Evolutionary conservation across 2,888 invertebrate genomes (phyloP).

Genomic region (Ctenicera cuprea): DNA sequence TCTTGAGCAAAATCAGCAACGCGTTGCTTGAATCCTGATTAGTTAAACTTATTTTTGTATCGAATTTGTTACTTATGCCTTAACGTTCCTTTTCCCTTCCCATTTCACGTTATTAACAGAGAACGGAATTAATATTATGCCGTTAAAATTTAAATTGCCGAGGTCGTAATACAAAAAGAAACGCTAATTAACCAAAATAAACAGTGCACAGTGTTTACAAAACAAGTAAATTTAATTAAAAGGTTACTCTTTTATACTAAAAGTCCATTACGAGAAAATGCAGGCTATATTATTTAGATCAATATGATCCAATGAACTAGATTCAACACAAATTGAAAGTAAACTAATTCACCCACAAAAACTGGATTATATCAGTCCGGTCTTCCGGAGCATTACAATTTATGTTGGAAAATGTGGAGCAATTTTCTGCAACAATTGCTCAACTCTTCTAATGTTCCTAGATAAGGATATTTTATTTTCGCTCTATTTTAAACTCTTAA

Average conservation of each 20-base stretch:
- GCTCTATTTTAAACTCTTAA: not conserved
- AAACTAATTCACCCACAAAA: not conserved
- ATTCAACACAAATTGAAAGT: not conserved
- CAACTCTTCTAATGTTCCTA: not conserved
- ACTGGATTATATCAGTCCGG: not conserved
- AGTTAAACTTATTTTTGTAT: slow-evolving; percentile 42
- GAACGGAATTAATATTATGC: slow-evolving; percentile 18
- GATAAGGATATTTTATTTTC: not conserved
- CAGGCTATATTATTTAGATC: not conserved
- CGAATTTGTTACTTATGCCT: slow-evolving; percentile 38
- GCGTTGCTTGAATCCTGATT: slow-evolving; percentile 53
- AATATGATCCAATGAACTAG: slow-evolving; percentile 5
- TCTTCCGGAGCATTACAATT: not conserved
- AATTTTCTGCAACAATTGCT: slow-evolving; percentile 22
- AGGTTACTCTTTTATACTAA: slow-evolving; percentile 32
- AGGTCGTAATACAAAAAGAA: slow-evolving; percentile 27
- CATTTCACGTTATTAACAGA: slow-evolving; percentile 11
- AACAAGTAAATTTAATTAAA: slow-evolving; percentile 36
- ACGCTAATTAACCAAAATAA: slow-evolving; percentile 39
- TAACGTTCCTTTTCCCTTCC: slow-evolving; percentile 18
- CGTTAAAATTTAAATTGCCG: slow-evolving; percentile 22
- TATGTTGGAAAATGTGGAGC: slow-evolving; percentile 1
- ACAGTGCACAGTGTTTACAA: slow-evolving; percentile 27
- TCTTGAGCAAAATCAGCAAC: slow-evolving; percentile 55
- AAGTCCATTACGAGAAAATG: slow-evolving; percentile 27